These are phyloP conservation scores for Trichopoda pennipes DNA, from an alignment of 2,888 invertebrate genomes.

Conservation along the genomic window DNA sequence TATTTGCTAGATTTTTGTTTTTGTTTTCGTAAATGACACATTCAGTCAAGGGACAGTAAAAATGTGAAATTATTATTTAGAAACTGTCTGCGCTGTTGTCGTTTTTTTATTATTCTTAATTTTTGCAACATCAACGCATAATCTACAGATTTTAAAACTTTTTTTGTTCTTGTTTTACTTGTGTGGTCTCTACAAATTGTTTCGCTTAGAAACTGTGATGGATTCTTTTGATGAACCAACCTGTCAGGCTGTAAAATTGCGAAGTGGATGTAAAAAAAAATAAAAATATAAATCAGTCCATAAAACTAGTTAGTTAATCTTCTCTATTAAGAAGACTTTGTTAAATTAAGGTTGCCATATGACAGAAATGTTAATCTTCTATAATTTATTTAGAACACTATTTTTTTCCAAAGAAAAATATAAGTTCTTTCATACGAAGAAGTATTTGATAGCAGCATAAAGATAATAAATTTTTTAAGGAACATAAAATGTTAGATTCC, in stretches of 20 bases:
- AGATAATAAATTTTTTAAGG: too few relatives aligned
- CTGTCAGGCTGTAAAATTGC: conserved; percentile 27
- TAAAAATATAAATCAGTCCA: conserved; percentile 57
- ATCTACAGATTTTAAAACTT: conserved; percentile 1
- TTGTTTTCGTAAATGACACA: conserved; percentile 50
- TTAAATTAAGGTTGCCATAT: conserved; percentile 19
- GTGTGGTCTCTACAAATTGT: conserved; percentile 62
- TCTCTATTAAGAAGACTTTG: conserved; percentile 2
- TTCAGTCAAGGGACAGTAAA: conserved; percentile 51
- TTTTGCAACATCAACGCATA: conserved; percentile 10
- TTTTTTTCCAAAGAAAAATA: too few relatives aligned
- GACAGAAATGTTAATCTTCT: too few relatives aligned
- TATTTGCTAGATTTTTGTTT: conserved; percentile 27
- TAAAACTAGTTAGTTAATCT: conserved; percentile 55
- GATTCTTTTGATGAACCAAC: conserved; percentile 50
- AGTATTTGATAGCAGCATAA: too few relatives aligned
- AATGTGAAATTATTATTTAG: conserved; percentile 54
- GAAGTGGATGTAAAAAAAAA: conserved; percentile 12
- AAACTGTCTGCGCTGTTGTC: conserved; percentile 20
- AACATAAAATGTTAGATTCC: too few relatives aligned
- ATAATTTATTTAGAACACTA: too few relatives aligned
- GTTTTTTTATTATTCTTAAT: conserved; percentile 1
- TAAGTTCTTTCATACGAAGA: too few relatives aligned
- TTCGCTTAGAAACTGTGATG: conserved; percentile 55
- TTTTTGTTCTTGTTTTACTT: conserved; percentile 11